Evolutionary conservation across 2,888 invertebrate genomes (phyloP).

Genomic region (Leptinotarsa juncta): DNA sequence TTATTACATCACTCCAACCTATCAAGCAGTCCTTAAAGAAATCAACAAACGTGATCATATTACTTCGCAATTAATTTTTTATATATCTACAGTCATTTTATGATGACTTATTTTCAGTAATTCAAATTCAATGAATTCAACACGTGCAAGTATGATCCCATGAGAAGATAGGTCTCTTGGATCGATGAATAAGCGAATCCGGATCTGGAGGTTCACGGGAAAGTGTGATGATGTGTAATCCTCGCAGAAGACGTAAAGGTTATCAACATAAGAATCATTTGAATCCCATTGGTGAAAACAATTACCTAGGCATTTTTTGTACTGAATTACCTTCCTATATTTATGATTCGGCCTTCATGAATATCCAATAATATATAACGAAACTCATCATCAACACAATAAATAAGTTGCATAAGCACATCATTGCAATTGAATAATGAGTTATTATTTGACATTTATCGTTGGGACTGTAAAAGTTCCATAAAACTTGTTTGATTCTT

Average conservation of each 20-base stretch:
- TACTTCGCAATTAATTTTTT: too few species aligned
- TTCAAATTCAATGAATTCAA: too few species aligned
- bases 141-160: too few species aligned
- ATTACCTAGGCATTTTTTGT: conserved; percentile 3
- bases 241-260: conserved; percentile 3
- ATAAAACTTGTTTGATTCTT: not conserved
- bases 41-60: too few species aligned
- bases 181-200: not conserved
- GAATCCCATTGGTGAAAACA: conserved; percentile 7
- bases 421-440: not conserved
- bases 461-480: not conserved
- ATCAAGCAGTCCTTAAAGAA: too few species aligned
- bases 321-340: not conserved
- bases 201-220: not conserved
- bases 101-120: too few species aligned
- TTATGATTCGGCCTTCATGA: conserved; percentile 3
- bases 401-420: not conserved
- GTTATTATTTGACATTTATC: conserved; percentile 3
- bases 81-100: too few species aligned
- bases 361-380: not conserved
- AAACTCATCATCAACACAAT: not conserved
- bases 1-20: too few species aligned
- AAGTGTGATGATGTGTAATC: conserved; percentile 14
- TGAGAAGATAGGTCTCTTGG: too few species aligned
- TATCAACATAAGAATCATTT: conserved; percentile 1